phyloP scores from a whole-genome alignment of 2,113 vertebrate species.

The Vulpes lagopus region DNA sequence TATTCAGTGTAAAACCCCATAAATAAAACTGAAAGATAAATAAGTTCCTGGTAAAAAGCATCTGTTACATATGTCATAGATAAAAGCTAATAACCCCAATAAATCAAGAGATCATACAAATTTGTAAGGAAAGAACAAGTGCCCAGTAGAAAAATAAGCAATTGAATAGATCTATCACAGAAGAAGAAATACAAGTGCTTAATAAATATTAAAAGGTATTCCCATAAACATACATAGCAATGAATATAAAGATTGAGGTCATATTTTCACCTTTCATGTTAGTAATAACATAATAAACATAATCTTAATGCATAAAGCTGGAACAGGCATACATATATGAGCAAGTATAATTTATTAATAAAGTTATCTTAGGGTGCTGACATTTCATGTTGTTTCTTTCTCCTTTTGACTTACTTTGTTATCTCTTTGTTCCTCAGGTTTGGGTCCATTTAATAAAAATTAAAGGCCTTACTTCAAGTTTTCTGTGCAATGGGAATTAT shows the following conservation, averaged over 20 bases:
- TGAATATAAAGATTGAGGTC: background rate
- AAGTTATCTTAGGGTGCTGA: background rate
- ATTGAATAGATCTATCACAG: background rate
- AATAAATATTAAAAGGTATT: background rate
- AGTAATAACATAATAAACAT: background rate
- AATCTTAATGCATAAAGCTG: background rate
- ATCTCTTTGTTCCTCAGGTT: background rate
- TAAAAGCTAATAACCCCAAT: background rate
- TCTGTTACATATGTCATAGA: background rate
- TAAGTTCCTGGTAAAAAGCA: background rate
- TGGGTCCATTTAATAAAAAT: background rate
- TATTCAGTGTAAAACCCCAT: background rate
- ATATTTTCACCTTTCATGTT: background rate
- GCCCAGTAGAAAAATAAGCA: background rate
- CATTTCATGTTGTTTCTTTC: background rate
- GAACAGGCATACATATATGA: background rate
- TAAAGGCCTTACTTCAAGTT: background rate
- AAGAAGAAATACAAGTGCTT: background rate
- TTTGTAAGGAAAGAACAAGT: background rate
- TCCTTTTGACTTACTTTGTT: background rate
- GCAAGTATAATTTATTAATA: background rate
- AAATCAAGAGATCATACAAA: slow-evolving; percentile 2
- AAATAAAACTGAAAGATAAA: background rate
- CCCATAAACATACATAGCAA: background rate
- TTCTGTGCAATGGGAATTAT: background rate